Evolutionary conservation across 2,888 invertebrate species (phyloP).

Genomic region (Lasioglossum oenotherae): DNA sequence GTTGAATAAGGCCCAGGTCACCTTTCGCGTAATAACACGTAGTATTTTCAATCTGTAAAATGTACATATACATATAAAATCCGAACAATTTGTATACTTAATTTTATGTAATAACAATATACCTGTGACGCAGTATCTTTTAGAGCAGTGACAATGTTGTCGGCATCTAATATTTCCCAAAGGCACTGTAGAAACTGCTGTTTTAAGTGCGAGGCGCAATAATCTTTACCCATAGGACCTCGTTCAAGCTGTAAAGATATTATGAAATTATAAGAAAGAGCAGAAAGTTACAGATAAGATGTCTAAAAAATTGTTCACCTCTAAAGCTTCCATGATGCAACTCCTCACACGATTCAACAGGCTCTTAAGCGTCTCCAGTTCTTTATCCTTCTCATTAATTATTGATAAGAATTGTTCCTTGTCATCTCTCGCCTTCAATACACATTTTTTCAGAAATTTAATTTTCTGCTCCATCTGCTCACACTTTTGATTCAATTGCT

Average conservation of each 20-base stretch:
- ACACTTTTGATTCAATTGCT: conserved; percentile 79
- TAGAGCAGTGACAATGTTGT: conserved; percentile 27
- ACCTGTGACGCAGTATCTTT: conserved; percentile 47
- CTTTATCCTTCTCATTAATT: conserved; percentile 85
- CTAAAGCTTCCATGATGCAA: conserved; percentile 74
- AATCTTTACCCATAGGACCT: conserved; percentile 64
- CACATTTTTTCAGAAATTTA: conserved; percentile 85
- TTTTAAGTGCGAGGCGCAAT: conserved; percentile 73
- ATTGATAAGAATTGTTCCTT: conserved; percentile 85
- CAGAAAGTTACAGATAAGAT: background rate
- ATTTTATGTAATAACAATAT: background rate
- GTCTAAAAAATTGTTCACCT: conserved; percentile 59
- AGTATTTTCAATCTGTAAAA: conserved; percentile 42
- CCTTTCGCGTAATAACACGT: conserved; percentile 45
- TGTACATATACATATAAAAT: background rate
- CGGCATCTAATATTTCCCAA: conserved; percentile 76
- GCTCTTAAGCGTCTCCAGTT: conserved; percentile 86
- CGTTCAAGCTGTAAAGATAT: conserved; percentile 67
- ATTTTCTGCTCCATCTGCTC: conserved; percentile 71
- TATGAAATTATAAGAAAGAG: background rate
- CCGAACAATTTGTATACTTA: background rate
- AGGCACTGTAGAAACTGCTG: conserved; percentile 77
- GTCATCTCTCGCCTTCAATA: conserved; percentile 85
- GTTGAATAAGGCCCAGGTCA: conserved; percentile 47
- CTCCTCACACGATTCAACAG: conserved; percentile 87